phyloP scores from a whole-genome alignment of 2,888 invertebrate species.

The Ectropis crepuscularia region DNA sequence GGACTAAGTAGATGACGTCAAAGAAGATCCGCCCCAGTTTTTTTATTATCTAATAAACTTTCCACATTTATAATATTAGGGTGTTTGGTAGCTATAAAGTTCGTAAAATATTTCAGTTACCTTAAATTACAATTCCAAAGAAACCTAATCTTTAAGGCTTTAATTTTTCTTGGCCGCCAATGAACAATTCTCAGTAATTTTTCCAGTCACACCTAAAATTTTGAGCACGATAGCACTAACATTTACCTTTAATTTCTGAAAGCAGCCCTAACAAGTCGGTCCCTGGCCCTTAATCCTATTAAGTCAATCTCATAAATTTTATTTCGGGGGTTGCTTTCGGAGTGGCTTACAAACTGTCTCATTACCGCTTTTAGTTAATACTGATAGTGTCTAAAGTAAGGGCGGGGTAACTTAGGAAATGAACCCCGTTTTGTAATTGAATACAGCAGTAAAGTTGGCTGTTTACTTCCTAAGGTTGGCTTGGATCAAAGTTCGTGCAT shows the following conservation, averaged over 20 bases:
- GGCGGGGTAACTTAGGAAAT: constrained; percentile 26
- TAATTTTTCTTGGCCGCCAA: constrained; percentile 8
- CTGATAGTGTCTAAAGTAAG: constrained; percentile 51
- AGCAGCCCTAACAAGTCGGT: constrained; percentile 30
- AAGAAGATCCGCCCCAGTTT: too few relatives aligned
- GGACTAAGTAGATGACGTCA: too few relatives aligned
- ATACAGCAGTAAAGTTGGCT: constrained; percentile 21
- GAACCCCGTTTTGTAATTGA: constrained; percentile 39
- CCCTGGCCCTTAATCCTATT: constrained; percentile 42
- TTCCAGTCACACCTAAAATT: constrained; percentile 20
- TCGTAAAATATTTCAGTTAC: too few relatives aligned
- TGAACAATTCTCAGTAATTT: constrained; percentile 12
- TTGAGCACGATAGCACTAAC: constrained; percentile 13
- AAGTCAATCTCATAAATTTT: constrained; percentile 58
- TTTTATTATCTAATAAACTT: too few relatives aligned
- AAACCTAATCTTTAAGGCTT: constrained; percentile 16
- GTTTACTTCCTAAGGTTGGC: constrained; percentile 12
- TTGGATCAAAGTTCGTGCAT: background rate
- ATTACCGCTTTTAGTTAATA: constrained; percentile 58
- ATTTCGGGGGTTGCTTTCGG: constrained; percentile 50
- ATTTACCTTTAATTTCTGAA: constrained; percentile 32
- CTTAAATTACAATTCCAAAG: background rate
- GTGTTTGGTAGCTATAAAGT: too few relatives aligned
- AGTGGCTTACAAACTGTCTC: constrained; percentile 61
- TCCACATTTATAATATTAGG: too few relatives aligned